Percentiles rank a stretch among this genome's conserved stretches.
Conservation (phyloP, 2,797 vertebrate genomes). For the Rhynchonycteris naso region DNA sequence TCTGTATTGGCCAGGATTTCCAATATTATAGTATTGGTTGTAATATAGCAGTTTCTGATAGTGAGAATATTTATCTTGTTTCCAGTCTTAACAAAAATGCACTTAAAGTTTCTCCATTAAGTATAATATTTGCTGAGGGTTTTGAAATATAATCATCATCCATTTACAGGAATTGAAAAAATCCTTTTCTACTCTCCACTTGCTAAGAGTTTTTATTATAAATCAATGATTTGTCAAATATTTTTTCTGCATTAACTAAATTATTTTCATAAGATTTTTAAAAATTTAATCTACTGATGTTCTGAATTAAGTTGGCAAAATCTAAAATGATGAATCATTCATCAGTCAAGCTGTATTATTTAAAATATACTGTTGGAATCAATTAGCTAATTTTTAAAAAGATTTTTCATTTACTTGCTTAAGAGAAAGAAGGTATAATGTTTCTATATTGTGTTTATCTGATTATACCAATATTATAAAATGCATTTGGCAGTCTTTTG, state of each 20-base stretch:
- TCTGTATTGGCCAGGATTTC: not conserved
- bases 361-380: conserved; percentile 8
- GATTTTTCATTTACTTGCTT: not conserved
- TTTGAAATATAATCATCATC: not conserved
- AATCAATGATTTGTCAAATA: conserved; percentile 27
- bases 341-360: conserved; percentile 46
- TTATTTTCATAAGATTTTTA: conserved; percentile 2
- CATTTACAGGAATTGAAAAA: conserved; percentile 42
- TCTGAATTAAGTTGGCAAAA: conserved; percentile 49
- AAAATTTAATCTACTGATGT: conserved; percentile 36
- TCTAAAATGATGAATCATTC: not conserved
- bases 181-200: conserved; percentile 41
- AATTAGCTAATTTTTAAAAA: conserved; percentile 52
- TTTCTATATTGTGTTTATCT: not conserved
- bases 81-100: conserved; percentile 19
- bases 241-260: conserved; percentile 30
- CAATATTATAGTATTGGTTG: not conserved
- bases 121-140: not conserved
- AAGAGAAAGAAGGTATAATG: not conserved
- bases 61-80: not conserved
- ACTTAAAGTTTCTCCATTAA: conserved; percentile 29
- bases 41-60: not conserved
- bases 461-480: not conserved
- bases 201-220: conserved; percentile 22
- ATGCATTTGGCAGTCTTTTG: not conserved